Evolutionary conservation across 2,797 vertebrate species (phyloP).

Genomic region (Natrix natrix): DNA sequence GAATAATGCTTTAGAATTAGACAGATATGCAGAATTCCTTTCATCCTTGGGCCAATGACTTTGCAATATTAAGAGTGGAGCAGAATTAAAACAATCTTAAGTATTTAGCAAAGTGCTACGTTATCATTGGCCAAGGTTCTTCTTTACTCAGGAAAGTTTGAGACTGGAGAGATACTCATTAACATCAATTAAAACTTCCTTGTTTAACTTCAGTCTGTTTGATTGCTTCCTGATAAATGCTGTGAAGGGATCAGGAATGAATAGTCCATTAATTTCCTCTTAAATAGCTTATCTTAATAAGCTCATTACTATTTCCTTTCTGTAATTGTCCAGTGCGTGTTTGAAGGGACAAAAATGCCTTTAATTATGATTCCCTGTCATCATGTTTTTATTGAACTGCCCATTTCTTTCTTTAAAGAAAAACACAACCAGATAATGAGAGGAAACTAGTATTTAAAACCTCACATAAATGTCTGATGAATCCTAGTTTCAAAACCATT

Average conservation of each 20-base stretch:
- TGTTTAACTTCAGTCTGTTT: constrained; percentile 4
- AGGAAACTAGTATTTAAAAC: not conserved
- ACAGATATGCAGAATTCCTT: not conserved
- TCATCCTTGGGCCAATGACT: not conserved
- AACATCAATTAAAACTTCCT: not conserved
- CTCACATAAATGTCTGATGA: not conserved
- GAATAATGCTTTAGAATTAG: not conserved
- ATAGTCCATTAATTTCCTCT: not conserved
- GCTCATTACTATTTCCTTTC: not conserved
- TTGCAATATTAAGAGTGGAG: not conserved
- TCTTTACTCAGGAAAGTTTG: not conserved
- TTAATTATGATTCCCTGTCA: not conserved
- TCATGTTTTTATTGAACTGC: not conserved
- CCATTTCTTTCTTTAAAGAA: not conserved
- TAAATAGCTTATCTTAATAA: not conserved
- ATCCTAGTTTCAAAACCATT: not conserved
- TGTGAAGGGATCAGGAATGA: not conserved
- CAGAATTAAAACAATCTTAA: not conserved
- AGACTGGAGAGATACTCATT: not conserved
- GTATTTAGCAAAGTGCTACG: not conserved
- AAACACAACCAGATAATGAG: not conserved
- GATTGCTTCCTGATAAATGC: not conserved
- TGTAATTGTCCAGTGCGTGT: not conserved
- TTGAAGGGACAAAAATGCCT: not conserved
- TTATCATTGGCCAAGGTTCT: not conserved